These are phyloP conservation scores for Micropoecilia bifurca DNA, from an alignment of 2,797 vertebrate species.

Conservation along the genomic window DNA sequence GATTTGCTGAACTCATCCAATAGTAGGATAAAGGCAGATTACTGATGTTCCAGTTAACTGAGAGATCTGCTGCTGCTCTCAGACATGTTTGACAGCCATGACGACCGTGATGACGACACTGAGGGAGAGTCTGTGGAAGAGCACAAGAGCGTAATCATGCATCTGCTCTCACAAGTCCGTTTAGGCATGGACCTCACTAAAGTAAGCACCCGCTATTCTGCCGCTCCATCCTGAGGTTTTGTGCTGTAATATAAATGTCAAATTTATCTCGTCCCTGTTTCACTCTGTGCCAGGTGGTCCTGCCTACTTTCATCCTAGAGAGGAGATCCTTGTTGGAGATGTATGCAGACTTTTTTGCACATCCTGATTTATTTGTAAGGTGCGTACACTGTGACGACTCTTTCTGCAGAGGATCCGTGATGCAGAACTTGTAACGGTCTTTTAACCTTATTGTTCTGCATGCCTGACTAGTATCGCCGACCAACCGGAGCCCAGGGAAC, in stretches of 20 bases:
- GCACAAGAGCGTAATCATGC: slow-evolving; percentile 99
- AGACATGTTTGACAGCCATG: slow-evolving; percentile 94
- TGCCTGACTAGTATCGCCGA: slow-evolving; percentile 88
- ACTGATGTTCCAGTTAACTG: not conserved
- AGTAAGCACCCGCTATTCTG: slow-evolving; percentile 73
- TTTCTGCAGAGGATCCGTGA: not conserved
- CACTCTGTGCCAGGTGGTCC: slow-evolving; percentile 86
- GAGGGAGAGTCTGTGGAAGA: slow-evolving; percentile 98
- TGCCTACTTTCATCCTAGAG: slow-evolving; percentile 98
- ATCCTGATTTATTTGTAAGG: slow-evolving; percentile 98
- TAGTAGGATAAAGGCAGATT: not conserved
- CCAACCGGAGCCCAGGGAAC: slow-evolving; percentile 90
- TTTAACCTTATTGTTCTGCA: slow-evolving; percentile 1
- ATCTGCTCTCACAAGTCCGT: slow-evolving; percentile 96
- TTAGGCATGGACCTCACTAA: slow-evolving; percentile 99
- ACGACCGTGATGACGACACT: slow-evolving; percentile 92
- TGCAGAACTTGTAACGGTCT: not conserved
- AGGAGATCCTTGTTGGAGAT: slow-evolving; percentile 97
- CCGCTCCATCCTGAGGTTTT: not conserved
- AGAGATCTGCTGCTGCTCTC: slow-evolving; percentile 22
- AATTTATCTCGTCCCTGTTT: not conserved
- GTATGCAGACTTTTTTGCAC: slow-evolving; percentile 99
- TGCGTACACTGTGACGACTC: slow-evolving; percentile 42
- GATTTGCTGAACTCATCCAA: too few relatives aligned
- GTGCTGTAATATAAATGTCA: not conserved